phyloP scores from a whole-genome alignment of 2,113 vertebrate species.

The Apodemus speciosus region DNA sequence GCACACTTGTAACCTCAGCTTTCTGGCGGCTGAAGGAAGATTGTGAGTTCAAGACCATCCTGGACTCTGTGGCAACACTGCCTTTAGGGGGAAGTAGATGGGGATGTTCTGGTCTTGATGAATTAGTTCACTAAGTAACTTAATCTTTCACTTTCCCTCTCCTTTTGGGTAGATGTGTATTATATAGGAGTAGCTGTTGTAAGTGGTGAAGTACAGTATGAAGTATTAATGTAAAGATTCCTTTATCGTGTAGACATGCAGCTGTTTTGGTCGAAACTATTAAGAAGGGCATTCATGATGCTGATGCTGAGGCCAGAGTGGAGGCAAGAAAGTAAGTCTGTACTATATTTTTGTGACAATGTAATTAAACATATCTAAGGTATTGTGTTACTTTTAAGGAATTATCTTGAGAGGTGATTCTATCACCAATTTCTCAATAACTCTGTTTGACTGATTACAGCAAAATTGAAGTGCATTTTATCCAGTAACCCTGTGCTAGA shows the following conservation, averaged over 20 bases:
- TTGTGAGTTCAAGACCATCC: neutral
- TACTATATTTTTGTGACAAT: constrained; percentile 35
- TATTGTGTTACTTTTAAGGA: neutral
- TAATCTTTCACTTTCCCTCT: neutral
- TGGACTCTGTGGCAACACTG: neutral
- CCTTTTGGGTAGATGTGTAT: neutral
- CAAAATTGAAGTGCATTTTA: constrained; percentile 35
- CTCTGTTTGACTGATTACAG: constrained; percentile 22
- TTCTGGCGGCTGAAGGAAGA: neutral
- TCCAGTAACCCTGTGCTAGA: neutral
- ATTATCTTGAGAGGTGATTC: constrained; percentile 28
- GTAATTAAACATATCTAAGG: neutral
- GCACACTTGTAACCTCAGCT: neutral
- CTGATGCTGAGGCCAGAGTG: constrained; percentile 96
- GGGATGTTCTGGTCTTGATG: neutral
- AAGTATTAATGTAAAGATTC: constrained; percentile 32
- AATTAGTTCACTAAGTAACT: neutral
- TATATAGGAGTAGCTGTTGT: neutral
- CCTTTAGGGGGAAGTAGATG: neutral
- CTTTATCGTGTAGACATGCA: constrained; percentile 88
- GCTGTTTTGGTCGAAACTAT: constrained; percentile 97
- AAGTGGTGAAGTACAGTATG: constrained; percentile 36
- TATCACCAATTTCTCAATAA: neutral
- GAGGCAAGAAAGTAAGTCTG: constrained; percentile 96
- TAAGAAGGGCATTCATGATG: constrained; percentile 97